These are phyloP conservation scores for Brenthis daphne DNA, from an alignment of 2,888 invertebrate genomes.

Conservation along the genomic window DNA sequence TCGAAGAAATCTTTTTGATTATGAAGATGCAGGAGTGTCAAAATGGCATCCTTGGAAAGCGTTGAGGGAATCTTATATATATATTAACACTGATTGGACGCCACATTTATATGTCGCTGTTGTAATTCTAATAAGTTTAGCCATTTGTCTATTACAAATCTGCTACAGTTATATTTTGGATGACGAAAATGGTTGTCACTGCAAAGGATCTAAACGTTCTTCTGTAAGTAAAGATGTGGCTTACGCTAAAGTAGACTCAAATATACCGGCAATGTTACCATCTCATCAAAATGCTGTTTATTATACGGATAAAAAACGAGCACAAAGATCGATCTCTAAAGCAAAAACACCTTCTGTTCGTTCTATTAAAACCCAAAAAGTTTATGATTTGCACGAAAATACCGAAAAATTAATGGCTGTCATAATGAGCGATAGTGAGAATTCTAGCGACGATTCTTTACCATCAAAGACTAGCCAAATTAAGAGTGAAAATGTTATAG, in stretches of 20 bases:
- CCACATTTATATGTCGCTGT: constrained; percentile 57
- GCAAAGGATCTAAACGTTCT: constrained; percentile 39
- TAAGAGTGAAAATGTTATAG: constrained; percentile 31
- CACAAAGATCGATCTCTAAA: constrained; percentile 42
- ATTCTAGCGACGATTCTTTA: constrained; percentile 32
- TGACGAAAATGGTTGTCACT: constrained; percentile 52
- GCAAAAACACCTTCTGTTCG: constrained; percentile 53
- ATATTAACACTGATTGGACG: constrained; percentile 60
- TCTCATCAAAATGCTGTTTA: constrained; percentile 48
- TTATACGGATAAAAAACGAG: constrained; percentile 47
- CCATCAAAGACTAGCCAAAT: constrained; percentile 40
- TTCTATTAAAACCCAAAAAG: constrained; percentile 57
- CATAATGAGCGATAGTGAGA: constrained; percentile 58
- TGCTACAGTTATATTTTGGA: constrained; percentile 60
- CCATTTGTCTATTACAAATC: constrained; percentile 61
- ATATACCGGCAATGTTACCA: constrained; percentile 54
- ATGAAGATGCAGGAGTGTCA: constrained; percentile 42
- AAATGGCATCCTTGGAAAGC: constrained; percentile 64
- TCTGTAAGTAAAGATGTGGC: constrained; percentile 45
- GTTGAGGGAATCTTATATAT: constrained; percentile 53
- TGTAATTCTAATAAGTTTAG: constrained; percentile 53
- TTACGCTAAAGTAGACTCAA: constrained; percentile 54
- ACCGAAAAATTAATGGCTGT: constrained; percentile 65
- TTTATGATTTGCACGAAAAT: constrained; percentile 70
- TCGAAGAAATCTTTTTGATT: constrained; percentile 62